Percentiles rank a stretch among this genome's conserved stretches.
These are phyloP conservation scores for Teleogryllus occipitalis DNA, from an alignment of 1,140 invertebrate genomes.

Conservation along the genomic window DNA sequence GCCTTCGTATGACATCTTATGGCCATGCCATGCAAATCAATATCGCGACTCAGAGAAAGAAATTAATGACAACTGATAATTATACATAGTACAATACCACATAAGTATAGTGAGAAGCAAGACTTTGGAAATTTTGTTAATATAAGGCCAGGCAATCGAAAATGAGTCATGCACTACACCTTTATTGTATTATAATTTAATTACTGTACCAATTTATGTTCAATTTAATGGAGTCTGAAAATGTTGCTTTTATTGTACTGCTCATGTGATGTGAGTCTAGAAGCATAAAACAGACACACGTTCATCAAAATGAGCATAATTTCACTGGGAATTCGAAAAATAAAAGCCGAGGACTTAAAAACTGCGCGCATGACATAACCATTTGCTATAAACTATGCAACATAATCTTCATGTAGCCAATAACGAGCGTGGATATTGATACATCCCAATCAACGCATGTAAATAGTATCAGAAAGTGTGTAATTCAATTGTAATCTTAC, in stretches of 20 bases:
- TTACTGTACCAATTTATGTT: conserved; percentile 26
- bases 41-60: background rate
- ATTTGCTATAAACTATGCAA: background rate
- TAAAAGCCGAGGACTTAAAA: background rate
- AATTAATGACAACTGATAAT: too few relatives aligned
- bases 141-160: conserved; percentile 11
- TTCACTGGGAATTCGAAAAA: background rate
- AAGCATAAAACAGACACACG: conserved; percentile 22
- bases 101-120: background rate
- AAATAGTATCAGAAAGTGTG: background rate
- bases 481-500: background rate
- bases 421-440: background rate
- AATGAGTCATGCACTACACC: conserved; percentile 16
- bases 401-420: background rate
- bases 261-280: conserved; percentile 24
- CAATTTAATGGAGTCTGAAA: conserved; percentile 25
- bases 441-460: background rate
- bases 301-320: conserved; percentile 10
- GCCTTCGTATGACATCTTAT: background rate
- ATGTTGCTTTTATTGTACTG: conserved; percentile 24
- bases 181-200: conserved; percentile 11
- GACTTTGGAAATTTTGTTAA: background rate
- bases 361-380: background rate
- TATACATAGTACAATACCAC: background rate
- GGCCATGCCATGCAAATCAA: conserved; percentile 12